These are phyloP conservation scores for Erynnis tages DNA, from an alignment of 2,888 invertebrate genomes.

Conservation along the genomic window DNA sequence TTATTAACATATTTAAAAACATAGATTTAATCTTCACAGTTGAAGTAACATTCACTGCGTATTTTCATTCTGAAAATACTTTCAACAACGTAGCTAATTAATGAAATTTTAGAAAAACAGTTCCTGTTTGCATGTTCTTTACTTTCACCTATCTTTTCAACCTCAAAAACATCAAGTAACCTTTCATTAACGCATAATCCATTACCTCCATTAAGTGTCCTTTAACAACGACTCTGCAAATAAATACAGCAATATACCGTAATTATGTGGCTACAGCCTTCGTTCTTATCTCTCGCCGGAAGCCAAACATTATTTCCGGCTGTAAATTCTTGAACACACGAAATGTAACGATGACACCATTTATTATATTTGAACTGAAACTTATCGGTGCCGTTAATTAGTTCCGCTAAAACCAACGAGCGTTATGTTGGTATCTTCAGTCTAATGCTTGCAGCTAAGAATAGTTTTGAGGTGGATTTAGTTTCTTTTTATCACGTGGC, in stretches of 20 bases:
- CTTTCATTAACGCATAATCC: not conserved
- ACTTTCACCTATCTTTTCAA: too few relatives aligned
- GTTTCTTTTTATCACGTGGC: too few relatives aligned
- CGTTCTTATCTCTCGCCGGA: conserved; percentile 16
- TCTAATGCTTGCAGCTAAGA: not conserved
- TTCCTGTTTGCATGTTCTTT: not conserved
- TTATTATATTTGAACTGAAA: conserved; percentile 8
- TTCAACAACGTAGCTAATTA: too few relatives aligned
- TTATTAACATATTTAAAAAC: too few relatives aligned
- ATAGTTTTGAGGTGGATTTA: too few relatives aligned
- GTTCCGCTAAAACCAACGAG: conserved; percentile 17
- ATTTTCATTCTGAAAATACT: too few relatives aligned
- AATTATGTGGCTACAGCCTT: conserved; percentile 5
- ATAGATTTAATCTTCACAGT: too few relatives aligned
- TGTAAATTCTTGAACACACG: conserved; percentile 22
- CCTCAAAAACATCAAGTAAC: too few relatives aligned
- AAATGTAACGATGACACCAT: conserved; percentile 19
- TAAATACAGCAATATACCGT: conserved; percentile 4
- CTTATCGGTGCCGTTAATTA: conserved; percentile 19
- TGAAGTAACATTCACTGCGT: too few relatives aligned
- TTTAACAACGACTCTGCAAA: conserved; percentile 1
- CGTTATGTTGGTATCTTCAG: conserved; percentile 11
- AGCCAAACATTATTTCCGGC: conserved; percentile 5
- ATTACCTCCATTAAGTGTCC: not conserved
- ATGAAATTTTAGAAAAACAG: too few relatives aligned